A percentile compares a stretch with the other conserved stretches of the same genome.
These are phyloP conservation scores for Scleropages formosus DNA, from an alignment of 2,797 vertebrate species.

Conservation along the genomic window DNA sequence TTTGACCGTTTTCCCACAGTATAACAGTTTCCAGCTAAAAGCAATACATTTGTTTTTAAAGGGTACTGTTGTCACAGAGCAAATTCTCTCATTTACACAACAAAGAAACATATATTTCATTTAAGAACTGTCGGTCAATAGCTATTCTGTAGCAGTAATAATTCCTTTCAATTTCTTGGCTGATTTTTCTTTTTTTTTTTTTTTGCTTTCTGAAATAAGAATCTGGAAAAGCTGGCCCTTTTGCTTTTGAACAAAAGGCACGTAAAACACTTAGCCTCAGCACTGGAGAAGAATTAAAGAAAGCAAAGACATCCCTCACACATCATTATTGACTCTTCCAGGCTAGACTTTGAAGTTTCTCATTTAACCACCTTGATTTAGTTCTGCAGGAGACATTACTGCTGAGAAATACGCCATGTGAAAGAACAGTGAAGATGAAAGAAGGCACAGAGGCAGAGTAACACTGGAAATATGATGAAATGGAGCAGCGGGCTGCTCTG, in stretches of 20 bases:
- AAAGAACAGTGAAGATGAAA: slow-evolving; percentile 46
- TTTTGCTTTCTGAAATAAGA: slow-evolving; percentile 41
- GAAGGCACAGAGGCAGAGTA: slow-evolving; percentile 49
- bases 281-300: not conserved
- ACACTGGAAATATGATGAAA: slow-evolving; percentile 56
- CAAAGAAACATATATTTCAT: slow-evolving; percentile 38
- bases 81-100: slow-evolving; percentile 41
- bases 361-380: slow-evolving; percentile 46
- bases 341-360: slow-evolving; percentile 55
- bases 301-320: slow-evolving; percentile 17
- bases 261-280: not conserved
- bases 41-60: slow-evolving; percentile 42
- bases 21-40: slow-evolving; percentile 44
- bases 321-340: slow-evolving; percentile 49
- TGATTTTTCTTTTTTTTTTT: not conserved
- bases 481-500: slow-evolving; percentile 45
- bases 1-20: slow-evolving; percentile 46
- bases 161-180: no score
- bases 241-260: not conserved
- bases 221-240: not conserved
- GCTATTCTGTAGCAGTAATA: slow-evolving; percentile 39
- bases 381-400: slow-evolving; percentile 40
- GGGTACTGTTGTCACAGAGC: slow-evolving; percentile 44
- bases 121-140: slow-evolving; percentile 59
- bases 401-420: slow-evolving; percentile 41